Evolutionary conservation across 2,888 invertebrate genomes (phyloP).

Genomic region (Mimumesa dahlbomi): DNA sequence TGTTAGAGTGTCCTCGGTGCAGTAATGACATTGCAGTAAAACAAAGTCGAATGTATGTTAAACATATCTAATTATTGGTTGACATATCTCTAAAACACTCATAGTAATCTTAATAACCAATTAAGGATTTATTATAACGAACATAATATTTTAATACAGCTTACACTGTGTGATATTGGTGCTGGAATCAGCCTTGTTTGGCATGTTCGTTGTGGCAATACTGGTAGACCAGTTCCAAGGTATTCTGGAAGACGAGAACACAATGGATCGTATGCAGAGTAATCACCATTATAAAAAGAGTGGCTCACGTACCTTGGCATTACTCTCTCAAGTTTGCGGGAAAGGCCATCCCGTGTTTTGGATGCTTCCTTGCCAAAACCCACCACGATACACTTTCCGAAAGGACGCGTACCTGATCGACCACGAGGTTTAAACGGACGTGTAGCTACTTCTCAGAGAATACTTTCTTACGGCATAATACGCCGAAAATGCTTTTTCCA

Average conservation of each 20-base stretch:
- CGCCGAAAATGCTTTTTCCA: not conserved
- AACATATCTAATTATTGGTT: too few species aligned
- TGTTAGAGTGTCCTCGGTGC: slow-evolving; percentile 86
- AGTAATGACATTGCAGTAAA: slow-evolving; percentile 84
- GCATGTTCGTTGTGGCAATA: slow-evolving; percentile 93
- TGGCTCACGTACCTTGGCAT: slow-evolving; percentile 83
- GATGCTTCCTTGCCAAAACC: slow-evolving; percentile 85
- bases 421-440: slow-evolving; percentile 71
- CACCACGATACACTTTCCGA: slow-evolving; percentile 76
- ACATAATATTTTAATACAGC: slow-evolving; percentile 83
- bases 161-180: slow-evolving; percentile 91
- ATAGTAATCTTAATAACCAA: too few species aligned
- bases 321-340: slow-evolving; percentile 90
- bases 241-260: slow-evolving; percentile 91
- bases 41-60: slow-evolving; percentile 89
- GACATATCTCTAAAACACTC: too few species aligned
- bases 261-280: slow-evolving; percentile 88
- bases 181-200: slow-evolving; percentile 91
- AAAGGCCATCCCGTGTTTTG: slow-evolving; percentile 87
- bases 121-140: too few species aligned
- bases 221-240: slow-evolving; percentile 93
- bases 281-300: slow-evolving; percentile 83
- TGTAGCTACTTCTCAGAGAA: not conserved
- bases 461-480: slow-evolving; percentile 15
- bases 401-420: slow-evolving; percentile 76